A percentile compares a stretch with the other conserved stretches of the same genome.
These are phyloP conservation scores for Hesperophylax magnus DNA, from an alignment of 1,140 invertebrate species.

Conservation along the genomic window DNA sequence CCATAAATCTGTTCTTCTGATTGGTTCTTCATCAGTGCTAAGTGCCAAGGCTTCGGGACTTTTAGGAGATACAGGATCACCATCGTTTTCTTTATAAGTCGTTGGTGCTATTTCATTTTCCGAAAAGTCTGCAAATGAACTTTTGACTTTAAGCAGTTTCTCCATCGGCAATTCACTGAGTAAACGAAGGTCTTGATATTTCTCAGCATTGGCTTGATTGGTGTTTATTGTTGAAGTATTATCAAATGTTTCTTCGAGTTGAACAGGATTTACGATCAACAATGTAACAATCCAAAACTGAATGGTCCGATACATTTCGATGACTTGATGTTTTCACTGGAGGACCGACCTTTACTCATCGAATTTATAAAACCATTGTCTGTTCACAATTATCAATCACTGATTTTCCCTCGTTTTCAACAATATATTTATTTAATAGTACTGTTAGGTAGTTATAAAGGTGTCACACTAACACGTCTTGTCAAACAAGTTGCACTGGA, in stretches of 20 bases:
- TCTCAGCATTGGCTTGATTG: neutral
- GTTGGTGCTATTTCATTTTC: slow-evolving; percentile 4
- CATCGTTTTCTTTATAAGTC: slow-evolving; percentile 8
- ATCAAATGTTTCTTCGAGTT: neutral
- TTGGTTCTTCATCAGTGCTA: slow-evolving; percentile 59
- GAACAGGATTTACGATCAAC: neutral
- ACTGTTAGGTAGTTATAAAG: no score
- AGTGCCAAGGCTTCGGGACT: slow-evolving; percentile 64
- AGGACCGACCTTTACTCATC: no score
- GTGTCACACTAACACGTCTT: slow-evolving; percentile 7
- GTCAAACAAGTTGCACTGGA: slow-evolving; percentile 5
- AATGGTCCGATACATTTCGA: no score
- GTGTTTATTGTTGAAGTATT: neutral
- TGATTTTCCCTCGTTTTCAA: no score
- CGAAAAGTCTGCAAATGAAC: slow-evolving; percentile 61
- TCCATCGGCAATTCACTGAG: slow-evolving; percentile 66
- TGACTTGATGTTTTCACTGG: no score
- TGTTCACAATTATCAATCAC: no score
- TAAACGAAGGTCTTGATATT: slow-evolving; percentile 59
- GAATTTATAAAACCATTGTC: no score
- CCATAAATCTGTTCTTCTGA: slow-evolving; percentile 62
- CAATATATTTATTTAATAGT: no score
- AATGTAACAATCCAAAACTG: neutral
- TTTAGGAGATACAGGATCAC: no score
- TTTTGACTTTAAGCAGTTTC: slow-evolving; percentile 65